A percentile compares a stretch with the other conserved stretches of the same genome.
These are phyloP conservation scores for Drosophila pruinosa DNA, from an alignment of 1,140 invertebrate genomes.

Conservation along the genomic window DNA sequence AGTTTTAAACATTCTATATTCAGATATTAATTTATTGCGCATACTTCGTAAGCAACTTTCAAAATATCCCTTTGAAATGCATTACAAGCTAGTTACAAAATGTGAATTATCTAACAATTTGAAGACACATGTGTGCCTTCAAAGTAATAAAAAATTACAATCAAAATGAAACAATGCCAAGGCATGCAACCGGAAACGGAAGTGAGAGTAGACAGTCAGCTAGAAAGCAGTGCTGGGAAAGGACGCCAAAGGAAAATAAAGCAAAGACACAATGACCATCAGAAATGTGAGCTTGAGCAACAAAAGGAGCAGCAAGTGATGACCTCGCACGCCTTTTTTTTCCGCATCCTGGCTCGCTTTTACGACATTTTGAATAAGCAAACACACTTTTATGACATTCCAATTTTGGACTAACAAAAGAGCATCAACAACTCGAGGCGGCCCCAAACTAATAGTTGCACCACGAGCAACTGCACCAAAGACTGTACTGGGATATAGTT, in stretches of 20 bases:
- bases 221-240: conserved; percentile 50
- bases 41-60: too few relatives aligned
- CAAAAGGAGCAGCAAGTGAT: conserved; percentile 16
- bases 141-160: conserved; percentile 56
- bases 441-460: conserved; percentile 48
- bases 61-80: conserved; percentile 32
- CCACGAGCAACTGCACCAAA: conserved; percentile 3
- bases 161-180: conserved; percentile 53
- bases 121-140: conserved; percentile 47
- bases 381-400: conserved; percentile 73
- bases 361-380: conserved; percentile 53
- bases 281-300: conserved; percentile 17
- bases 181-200: conserved; percentile 72
- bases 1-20: too few relatives aligned
- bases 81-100: conserved; percentile 41
- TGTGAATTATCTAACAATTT: conserved; percentile 28
- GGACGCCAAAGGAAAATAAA: conserved; percentile 49
- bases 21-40: too few relatives aligned
- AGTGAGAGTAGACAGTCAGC: conserved; percentile 58
- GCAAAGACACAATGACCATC: conserved; percentile 36
- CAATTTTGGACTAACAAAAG: conserved; percentile 67
- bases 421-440: conserved; percentile 32
- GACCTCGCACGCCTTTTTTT: conserved; percentile 15
- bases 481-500: conserved; percentile 3
- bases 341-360: conserved; percentile 24